Conservation (phyloP, 2,113 vertebrate species). For the Passer montanus region DNA sequence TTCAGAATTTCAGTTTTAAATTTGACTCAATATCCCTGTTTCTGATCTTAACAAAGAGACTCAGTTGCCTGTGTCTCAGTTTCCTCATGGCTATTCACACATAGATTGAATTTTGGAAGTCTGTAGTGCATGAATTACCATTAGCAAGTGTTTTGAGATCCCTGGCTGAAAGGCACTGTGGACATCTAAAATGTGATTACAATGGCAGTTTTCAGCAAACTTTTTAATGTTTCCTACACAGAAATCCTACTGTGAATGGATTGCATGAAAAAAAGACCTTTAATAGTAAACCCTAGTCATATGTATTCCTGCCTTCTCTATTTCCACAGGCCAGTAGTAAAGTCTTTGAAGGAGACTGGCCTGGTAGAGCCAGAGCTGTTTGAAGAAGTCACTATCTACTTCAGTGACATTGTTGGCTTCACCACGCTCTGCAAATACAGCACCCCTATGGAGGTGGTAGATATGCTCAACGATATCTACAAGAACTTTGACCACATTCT, state of each 20-base stretch:
- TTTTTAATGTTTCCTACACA: not conserved
- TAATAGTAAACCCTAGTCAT: not conserved
- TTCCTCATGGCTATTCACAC: not conserved
- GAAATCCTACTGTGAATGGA: not conserved
- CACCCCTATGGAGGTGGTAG: constrained; percentile 97
- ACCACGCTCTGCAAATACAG: constrained; percentile 97
- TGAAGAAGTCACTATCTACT: constrained; percentile 96
- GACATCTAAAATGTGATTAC: not conserved
- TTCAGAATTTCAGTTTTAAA: not conserved
- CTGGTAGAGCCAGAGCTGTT: constrained; percentile 92
- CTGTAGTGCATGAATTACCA: not conserved
- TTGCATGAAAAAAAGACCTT: constrained; percentile 9
- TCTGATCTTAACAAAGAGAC: not conserved
- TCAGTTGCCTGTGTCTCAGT: not conserved
- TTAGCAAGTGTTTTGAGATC: not conserved
- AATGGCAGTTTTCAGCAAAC: not conserved
- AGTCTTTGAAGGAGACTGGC: constrained; percentile 94
- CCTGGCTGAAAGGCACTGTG: not conserved
- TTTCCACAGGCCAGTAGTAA: constrained; percentile 88
- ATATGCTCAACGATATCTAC: constrained; percentile 98
- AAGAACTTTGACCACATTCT: constrained; percentile 96
- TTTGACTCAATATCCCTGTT: not conserved
- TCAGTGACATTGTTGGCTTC: constrained; percentile 98
- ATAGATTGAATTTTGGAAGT: not conserved
- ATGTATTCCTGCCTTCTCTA: not conserved